These are phyloP conservation scores for Loris lydekkerianus DNA, from an alignment of 2,797 vertebrate species.

Conservation along the genomic window DNA sequence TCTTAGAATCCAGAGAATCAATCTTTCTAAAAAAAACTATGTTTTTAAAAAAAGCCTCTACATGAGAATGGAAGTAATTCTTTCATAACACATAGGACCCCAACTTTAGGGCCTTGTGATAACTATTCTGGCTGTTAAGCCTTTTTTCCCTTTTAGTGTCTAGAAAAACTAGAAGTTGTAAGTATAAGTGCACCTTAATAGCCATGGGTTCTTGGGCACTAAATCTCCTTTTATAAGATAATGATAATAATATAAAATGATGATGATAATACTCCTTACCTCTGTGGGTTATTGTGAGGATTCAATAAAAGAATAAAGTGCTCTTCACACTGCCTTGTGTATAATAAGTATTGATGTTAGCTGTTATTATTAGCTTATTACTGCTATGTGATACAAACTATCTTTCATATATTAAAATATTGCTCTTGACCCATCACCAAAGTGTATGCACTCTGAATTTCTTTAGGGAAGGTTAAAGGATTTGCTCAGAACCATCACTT, in stretches of 20 bases:
- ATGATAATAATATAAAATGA: background rate
- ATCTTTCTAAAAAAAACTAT: constrained; percentile 46
- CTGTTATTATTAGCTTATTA: background rate
- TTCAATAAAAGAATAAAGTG: constrained; percentile 31
- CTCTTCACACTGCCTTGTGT: background rate
- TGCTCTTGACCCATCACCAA: constrained; percentile 2
- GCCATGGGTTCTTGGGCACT: background rate
- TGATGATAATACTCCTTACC: background rate
- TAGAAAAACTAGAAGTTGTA: constrained; percentile 49
- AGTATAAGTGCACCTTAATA: background rate
- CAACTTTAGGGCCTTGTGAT: constrained; percentile 1
- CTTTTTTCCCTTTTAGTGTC: background rate
- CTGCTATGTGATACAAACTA: background rate
- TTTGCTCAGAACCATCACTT: constrained; percentile 33
- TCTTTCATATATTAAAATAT: background rate
- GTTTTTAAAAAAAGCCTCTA: background rate
- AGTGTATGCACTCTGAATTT: background rate
- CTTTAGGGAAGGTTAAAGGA: background rate
- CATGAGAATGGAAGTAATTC: constrained; percentile 18
- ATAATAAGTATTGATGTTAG: background rate
- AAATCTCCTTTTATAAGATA: constrained; percentile 48
- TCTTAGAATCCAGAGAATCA: constrained; percentile 34
- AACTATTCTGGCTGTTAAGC: constrained; percentile 27
- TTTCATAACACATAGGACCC: background rate
- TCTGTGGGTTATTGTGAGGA: background rate